Base-by-base conservation (phyloP, 64 coral and sea anemone species). In the Pocillopora verrucosa region DNA sequence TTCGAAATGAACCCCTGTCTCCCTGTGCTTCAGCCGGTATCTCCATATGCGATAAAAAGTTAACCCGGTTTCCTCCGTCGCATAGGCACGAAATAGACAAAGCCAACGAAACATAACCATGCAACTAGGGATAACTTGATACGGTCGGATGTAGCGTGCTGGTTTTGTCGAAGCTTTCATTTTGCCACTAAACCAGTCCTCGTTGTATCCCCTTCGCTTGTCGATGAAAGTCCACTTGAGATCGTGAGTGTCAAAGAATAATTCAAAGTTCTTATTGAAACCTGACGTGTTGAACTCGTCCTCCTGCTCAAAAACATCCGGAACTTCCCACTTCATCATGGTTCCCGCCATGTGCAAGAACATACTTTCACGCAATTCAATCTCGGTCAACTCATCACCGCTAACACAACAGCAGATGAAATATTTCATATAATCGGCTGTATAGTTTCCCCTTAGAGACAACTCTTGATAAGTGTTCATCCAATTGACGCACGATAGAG, bases 391-490 rank as follows among this genome's bases (percentile, higher is more conserved):
- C 59, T 95, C 90, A 13, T 95, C 90, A 36, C 94, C 96, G 22
- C 88, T 75, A 59, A 94, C 87, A 89, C 75, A 72, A 83, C 96
- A 95, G 41, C 73, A 95, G 87, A 98, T 87, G 59, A 98, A 90
- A 56, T 98, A 98, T 91, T 95, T 98, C 96, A 95, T 95, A n/a
- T 98, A 94, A 80, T 98, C 96, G 37, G 96, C 92, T 59, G 96
- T 95, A 64, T 88, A 98, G 36, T 98, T 94, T 17, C 96, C 96
- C 65, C 93, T 80, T 5, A 87, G 65, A 36, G 87, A 77, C 56
- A 94, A 92, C 82, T 94, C 93, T 73, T 98, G 92, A 70, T 98
- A 98, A 58, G 85, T 90, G 61, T 69, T 94, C 11, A 87, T 59
- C 92, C 89, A 95, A 73, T 98, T 94, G 45, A 91, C 45, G 82